Conservation (phyloP, 2,888 invertebrate species). For the Pheosia tremula region DNA sequence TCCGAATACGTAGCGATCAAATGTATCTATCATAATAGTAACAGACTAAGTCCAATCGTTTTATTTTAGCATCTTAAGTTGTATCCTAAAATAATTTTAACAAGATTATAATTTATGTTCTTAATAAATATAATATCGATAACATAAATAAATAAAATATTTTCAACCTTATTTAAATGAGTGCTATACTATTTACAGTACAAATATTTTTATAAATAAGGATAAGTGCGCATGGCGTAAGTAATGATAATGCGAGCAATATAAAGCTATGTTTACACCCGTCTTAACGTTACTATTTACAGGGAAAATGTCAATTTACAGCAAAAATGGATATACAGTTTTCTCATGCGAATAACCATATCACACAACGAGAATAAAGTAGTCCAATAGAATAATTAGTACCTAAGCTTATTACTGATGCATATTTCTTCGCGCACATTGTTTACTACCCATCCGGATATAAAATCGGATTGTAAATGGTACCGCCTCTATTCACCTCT, state of each 20-base stretch:
- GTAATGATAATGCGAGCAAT: constrained; percentile 13
- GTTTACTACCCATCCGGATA: too few species aligned
- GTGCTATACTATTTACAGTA: constrained; percentile 28
- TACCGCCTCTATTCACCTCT: too few species aligned
- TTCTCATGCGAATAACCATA: background rate
- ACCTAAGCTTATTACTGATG: background rate
- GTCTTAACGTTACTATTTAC: constrained; percentile 25
- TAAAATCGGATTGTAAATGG: too few species aligned
- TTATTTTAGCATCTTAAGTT: background rate
- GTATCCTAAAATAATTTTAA: constrained; percentile 12
- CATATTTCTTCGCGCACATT: too few species aligned
- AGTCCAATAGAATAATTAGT: too few species aligned
- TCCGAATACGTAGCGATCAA: too few species aligned
- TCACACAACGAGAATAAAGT: too few species aligned
- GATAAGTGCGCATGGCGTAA: constrained; percentile 26
- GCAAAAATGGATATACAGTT: background rate
- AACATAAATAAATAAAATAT: constrained; percentile 35
- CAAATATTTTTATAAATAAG: constrained; percentile 13
- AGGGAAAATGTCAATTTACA: constrained; percentile 9
- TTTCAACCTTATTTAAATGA: constrained; percentile 35
- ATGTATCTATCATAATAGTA: background rate
- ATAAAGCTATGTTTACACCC: constrained; percentile 24
- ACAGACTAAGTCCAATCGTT: background rate
- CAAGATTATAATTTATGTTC: constrained; percentile 27
- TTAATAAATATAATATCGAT: constrained; percentile 32